These are phyloP conservation scores for Pseudotriccus pelzelni DNA, from an alignment of 2,797 vertebrate genomes.

Conservation along the genomic window DNA sequence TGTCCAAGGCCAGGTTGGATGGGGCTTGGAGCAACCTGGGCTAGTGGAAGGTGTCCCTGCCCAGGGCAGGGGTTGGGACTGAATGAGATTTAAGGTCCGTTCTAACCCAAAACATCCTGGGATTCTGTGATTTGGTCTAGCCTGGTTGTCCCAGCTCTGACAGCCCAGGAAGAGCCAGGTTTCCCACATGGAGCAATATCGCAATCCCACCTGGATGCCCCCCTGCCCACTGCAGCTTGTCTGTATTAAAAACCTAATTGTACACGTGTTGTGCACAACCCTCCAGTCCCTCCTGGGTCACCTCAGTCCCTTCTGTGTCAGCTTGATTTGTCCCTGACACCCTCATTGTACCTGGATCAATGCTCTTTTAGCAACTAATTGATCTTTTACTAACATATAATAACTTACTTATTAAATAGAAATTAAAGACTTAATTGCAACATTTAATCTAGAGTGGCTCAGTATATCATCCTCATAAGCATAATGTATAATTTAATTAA, in stretches of 20 bases:
- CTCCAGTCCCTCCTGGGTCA: conserved; percentile 54
- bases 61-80: rapidly evolving
- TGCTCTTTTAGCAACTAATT: conserved; percentile 76
- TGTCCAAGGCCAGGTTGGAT: rapidly evolving
- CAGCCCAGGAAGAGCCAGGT: neutral
- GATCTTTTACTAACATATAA: conserved; percentile 80
- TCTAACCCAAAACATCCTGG: neutral
- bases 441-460: conserved; percentile 74
- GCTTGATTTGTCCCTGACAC: conserved; percentile 63
- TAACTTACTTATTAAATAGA: conserved; percentile 79
- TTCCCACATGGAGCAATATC: rapidly evolving
- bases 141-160: neutral
- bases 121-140: neutral
- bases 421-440: conserved; percentile 81
- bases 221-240: conserved; percentile 18
- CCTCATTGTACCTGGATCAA: conserved; percentile 77
- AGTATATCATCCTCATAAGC: conserved; percentile 72
- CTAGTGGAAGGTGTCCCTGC: rapidly evolving
- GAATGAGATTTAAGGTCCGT: neutral
- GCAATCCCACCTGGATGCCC: conserved; percentile 4
- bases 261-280: conserved; percentile 4
- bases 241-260: conserved; percentile 59
- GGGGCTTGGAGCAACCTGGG: rapidly evolving
- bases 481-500: conserved; percentile 76
- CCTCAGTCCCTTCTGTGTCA: conserved; percentile 56